Percentiles rank a stretch among this genome's conserved stretches.
Conservation (phyloP, 1,140 invertebrate species). For the Anoplophora glabripennis region DNA sequence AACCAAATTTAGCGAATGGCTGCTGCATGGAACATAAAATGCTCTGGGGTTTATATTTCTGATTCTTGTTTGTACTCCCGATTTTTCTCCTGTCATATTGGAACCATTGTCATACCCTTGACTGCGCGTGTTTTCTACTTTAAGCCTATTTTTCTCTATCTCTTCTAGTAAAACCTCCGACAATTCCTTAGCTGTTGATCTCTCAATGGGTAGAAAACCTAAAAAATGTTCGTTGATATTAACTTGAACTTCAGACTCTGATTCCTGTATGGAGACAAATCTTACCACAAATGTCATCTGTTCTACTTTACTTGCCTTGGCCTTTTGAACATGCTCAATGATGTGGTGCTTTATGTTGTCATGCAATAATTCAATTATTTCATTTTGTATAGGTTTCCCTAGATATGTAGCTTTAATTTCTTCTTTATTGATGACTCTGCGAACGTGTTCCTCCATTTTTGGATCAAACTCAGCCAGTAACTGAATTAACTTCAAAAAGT, state of each 20-base stretch:
- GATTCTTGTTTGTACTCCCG: constrained; percentile 29
- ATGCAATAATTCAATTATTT: constrained; percentile 29
- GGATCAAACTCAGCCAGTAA: constrained; percentile 37
- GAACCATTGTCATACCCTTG: constrained; percentile 45
- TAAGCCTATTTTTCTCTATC: constrained; percentile 11
- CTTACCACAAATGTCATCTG: constrained; percentile 22
- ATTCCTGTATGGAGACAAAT: constrained; percentile 19
- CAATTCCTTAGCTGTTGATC: constrained; percentile 24
- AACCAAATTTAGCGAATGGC: constrained; percentile 24
- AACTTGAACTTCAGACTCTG: neutral
- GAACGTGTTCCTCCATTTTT: constrained; percentile 30
- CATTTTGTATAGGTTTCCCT: constrained; percentile 33
- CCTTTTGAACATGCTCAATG: constrained; percentile 14
- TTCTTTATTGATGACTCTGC: too few relatives aligned
- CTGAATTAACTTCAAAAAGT: constrained; percentile 39
- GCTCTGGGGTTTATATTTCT: constrained; percentile 30
- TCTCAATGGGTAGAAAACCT: constrained; percentile 13
- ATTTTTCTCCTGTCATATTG: constrained; percentile 40
- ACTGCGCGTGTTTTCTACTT: constrained; percentile 36
- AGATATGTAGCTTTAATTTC: constrained; percentile 27
- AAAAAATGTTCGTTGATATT: constrained; percentile 24
- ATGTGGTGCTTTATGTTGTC: constrained; percentile 4
- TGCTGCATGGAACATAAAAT: constrained; percentile 30
- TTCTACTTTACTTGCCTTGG: constrained; percentile 20
- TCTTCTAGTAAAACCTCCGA: constrained; percentile 13